Percentiles rank a stretch among this genome's conserved stretches.
Conservation (phyloP, 2,797 vertebrate species). For the Rhinophrynus dorsalis region DNA sequence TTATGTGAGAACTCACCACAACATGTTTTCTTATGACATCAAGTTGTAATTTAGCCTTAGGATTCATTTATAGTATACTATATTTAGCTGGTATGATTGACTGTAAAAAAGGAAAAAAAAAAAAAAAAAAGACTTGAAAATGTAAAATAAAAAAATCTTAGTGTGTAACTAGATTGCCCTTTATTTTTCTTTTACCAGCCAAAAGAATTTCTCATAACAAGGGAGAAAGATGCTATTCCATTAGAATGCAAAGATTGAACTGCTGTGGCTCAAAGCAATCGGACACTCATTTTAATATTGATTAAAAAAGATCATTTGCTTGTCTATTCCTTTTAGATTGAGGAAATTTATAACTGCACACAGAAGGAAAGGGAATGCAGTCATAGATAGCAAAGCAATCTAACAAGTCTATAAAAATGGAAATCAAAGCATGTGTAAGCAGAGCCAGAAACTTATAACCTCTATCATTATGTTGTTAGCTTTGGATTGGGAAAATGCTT, state of each 20-base stretch:
- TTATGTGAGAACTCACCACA: no score
- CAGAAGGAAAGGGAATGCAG: slow-evolving; percentile 26
- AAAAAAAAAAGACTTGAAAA: no score
- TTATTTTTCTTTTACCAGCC: background rate
- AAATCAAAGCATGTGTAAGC: slow-evolving; percentile 47
- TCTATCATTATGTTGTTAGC: slow-evolving; percentile 49
- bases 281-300: slow-evolving; percentile 47
- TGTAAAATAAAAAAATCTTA: no score
- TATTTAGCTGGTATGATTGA: background rate
- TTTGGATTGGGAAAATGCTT: slow-evolving; percentile 43
- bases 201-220: background rate
- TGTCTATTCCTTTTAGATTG: slow-evolving; percentile 39
- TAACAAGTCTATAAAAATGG: slow-evolving; percentile 51
- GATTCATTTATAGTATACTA: no score
- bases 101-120: background rate
- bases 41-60: no score
- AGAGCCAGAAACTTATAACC: slow-evolving; percentile 46
- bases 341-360: slow-evolving; percentile 32
- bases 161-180: no score
- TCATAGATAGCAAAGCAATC: slow-evolving; percentile 44
- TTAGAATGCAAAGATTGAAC: slow-evolving; percentile 35
- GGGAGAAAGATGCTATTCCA: background rate
- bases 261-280: slow-evolving; percentile 19
- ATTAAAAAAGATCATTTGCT: slow-evolving; percentile 43
- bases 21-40: no score